Percentiles rank a stretch among this genome's conserved stretches.
Conservation (phyloP, 2,888 invertebrate species). For the Smittia sp. region DNA sequence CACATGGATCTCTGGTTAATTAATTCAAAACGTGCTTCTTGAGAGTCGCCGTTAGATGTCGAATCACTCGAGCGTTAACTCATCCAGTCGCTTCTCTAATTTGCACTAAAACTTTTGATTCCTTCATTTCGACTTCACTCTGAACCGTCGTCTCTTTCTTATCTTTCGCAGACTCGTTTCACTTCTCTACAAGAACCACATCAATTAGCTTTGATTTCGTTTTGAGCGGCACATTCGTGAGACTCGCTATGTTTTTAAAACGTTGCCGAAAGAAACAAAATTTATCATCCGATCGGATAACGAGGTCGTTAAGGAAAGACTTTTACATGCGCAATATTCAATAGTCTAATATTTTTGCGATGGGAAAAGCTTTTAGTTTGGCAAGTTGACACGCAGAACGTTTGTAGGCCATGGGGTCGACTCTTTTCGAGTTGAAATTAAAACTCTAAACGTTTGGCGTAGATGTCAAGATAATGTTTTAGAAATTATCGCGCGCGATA, state of each 20-base stretch:
- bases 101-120: neutral
- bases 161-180: neutral
- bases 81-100: neutral
- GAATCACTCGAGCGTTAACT: neutral
- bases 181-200: neutral
- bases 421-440: neutral
- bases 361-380: neutral
- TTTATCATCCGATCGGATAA: neutral
- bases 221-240: neutral
- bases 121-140: neutral
- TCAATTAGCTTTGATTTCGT: neutral
- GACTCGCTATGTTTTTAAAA: too few species aligned
- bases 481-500: neutral
- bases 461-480: neutral
- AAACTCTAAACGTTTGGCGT: neutral
- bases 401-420: constrained; percentile 3
- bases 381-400: neutral
- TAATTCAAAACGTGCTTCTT: neutral
- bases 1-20: neutral
- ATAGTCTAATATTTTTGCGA: neutral
- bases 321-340: neutral
- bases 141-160: neutral
- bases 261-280: too few species aligned
- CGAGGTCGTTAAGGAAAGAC: neutral
- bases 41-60: neutral